Percentiles rank a stretch among this genome's conserved stretches.
These are phyloP conservation scores for Lasioglossum baleicum DNA, from an alignment of 1,140 invertebrate species.

Conservation along the genomic window DNA sequence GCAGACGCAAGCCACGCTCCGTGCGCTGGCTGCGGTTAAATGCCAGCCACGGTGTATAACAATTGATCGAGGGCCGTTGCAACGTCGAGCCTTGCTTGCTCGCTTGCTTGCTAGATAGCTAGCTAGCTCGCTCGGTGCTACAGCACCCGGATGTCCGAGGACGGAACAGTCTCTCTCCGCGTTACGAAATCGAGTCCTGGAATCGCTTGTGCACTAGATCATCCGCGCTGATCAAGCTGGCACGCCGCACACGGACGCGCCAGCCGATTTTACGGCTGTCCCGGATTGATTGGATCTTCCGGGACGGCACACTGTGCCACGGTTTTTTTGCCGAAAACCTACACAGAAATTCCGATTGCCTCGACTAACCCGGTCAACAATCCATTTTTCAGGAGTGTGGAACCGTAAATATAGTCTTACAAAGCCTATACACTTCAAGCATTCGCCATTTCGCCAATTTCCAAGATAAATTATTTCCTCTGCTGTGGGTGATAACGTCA, in stretches of 20 bases:
- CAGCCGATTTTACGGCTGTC: neutral
- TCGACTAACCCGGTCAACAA: too few species aligned
- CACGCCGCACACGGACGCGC: neutral
- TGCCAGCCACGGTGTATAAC: constrained; percentile 57
- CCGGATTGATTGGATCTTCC: neutral
- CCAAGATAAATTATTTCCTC: too few species aligned
- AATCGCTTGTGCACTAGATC: constrained; percentile 28
- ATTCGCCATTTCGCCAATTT: too few species aligned
- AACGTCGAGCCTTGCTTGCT: neutral
- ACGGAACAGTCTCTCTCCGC: constrained; percentile 18
- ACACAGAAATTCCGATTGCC: too few species aligned
- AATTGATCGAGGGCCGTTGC: constrained; percentile 54
- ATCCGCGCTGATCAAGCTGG: neutral
- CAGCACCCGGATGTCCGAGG: constrained; percentile 60
- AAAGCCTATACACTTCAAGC: too few species aligned
- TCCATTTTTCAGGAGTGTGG: too few species aligned
- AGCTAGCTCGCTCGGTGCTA: neutral
- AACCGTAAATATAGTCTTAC: too few species aligned
- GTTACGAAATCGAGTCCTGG: constrained; percentile 37
- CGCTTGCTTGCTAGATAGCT: neutral
- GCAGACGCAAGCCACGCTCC: constrained; percentile 37
- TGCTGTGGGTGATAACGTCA: too few species aligned
- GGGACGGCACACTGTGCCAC: too few species aligned
- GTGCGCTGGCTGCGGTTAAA: constrained; percentile 45
- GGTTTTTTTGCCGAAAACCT: too few species aligned